Base-by-base conservation (phyloP, 2,797 vertebrate genomes). In the Agapornis canus region DNA sequence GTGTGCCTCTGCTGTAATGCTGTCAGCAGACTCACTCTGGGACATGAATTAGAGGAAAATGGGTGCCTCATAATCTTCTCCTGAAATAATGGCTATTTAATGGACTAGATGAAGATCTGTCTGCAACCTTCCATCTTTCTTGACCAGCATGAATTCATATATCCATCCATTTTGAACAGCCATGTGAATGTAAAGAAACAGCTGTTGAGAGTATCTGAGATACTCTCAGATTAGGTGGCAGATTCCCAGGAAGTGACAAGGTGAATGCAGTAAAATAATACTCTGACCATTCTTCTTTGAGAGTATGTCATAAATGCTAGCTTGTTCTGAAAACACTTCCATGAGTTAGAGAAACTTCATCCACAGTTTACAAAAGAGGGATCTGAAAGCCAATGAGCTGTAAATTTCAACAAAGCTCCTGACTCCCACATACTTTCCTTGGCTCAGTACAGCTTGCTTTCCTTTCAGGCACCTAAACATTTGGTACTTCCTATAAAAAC, bases 381-480 rank as follows among this genome's bases (percentile, higher is more conserved):
- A 78, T 92, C 77, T 89, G 86, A 89, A 93, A 85, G 51, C 27
- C 68, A 71, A 12, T 32, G 60, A 90, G 37, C 66, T 89, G 78
- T 57, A 93, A 85, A 82, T 63, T 60, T 80, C 70, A 89, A 0
- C 32, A 16, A 83, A 57, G 37, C 10, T 89, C 56, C 78, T 86
- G 82, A 80, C 65, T 89, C n/a, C 17, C 45, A 35, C 51, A 51
- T 54, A 35, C 3, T 85, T 90, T 56, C 18, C n/a, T 82, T 84
- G 75, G 51, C 60, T 90, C 15, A 21, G 31, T 59, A 21, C 27
- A 84, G 27, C 27, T 51, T 84, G 13, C 49, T 66, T 88, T 75
- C n/a, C 49, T 75, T 86, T 43, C 0, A 3, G 48, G 22, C 40
- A 64, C 52, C 20, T 32, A 71, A 89, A 73, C 10, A 4, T 49